Evolutionary conservation across 1,140 invertebrate genomes (phyloP).

Genomic region (Pogonomyrmex barbatus): DNA sequence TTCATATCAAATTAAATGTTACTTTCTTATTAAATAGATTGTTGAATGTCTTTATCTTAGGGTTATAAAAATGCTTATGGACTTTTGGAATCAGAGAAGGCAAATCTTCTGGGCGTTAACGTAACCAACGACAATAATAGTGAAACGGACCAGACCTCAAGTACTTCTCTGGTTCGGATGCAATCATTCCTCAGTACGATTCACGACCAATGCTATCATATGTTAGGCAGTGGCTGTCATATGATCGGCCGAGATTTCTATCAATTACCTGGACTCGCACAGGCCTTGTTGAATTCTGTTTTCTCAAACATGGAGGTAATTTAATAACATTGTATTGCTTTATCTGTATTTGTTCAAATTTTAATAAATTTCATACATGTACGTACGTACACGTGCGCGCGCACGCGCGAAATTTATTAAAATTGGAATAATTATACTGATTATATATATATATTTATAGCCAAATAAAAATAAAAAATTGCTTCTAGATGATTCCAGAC

Average conservation of each 20-base stretch:
- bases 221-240: slow-evolving; percentile 91
- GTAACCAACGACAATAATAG: slow-evolving; percentile 83
- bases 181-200: slow-evolving; percentile 91
- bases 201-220: slow-evolving; percentile 92
- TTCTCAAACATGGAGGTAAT: slow-evolving; percentile 90
- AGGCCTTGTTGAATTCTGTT: slow-evolving; percentile 88
- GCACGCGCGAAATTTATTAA: no score
- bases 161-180: slow-evolving; percentile 91
- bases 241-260: slow-evolving; percentile 94
- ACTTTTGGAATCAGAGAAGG: slow-evolving; percentile 90
- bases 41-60: slow-evolving; percentile 75
- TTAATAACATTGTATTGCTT: slow-evolving; percentile 9
- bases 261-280: slow-evolving; percentile 88
- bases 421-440: background rate
- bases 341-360: background rate
- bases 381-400: background rate
- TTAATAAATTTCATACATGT: background rate
- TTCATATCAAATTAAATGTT: background rate
- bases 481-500: slow-evolving; percentile 91
- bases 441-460: background rate
- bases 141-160: slow-evolving; percentile 83
- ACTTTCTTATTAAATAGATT: slow-evolving; percentile 35
- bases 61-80: slow-evolving; percentile 90
- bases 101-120: slow-evolving; percentile 88
- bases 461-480: background rate